phyloP scores from a whole-genome alignment of 2,888 invertebrate species.

The Branchellion lobata region DNA sequence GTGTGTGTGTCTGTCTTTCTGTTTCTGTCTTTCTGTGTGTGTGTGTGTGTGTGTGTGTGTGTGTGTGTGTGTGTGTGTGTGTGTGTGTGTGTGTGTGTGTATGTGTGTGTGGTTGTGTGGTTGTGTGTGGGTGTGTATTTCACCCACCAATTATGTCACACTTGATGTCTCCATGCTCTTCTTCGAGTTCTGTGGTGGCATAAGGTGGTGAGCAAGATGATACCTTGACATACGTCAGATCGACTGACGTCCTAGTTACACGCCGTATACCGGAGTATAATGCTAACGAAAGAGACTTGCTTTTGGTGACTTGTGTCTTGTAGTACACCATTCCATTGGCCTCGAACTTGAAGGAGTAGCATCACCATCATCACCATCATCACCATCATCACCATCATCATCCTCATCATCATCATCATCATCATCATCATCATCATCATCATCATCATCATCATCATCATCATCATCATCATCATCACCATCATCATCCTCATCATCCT shows the following conservation, averaged over 20 bases:
- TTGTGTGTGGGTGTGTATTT: constrained; percentile 1
- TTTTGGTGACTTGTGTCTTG: constrained; percentile 69
- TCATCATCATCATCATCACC: too few relatives aligned
- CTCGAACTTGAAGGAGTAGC: constrained; percentile 64
- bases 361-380: too few relatives aligned
- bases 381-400: too few relatives aligned
- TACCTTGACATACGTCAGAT: too few relatives aligned
- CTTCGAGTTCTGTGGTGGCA: constrained; percentile 75
- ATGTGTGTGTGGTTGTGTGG: background rate
- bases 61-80: background rate
- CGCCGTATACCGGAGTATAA: too few relatives aligned
- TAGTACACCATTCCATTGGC: constrained; percentile 72
- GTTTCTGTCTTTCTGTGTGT: background rate
- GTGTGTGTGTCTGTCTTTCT: constrained; percentile 24
- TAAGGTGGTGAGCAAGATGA: too few relatives aligned
- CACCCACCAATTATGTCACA: constrained; percentile 69
- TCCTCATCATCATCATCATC: constrained; percentile 55
- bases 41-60: background rate
- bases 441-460: constrained; percentile 57
- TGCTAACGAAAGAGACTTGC: too few relatives aligned
- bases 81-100: background rate
- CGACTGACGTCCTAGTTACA: too few relatives aligned
- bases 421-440: constrained; percentile 70
- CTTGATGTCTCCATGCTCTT: constrained; percentile 75
- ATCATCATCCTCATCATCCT: constrained; percentile 43